A percentile compares a stretch with the other conserved stretches of the same genome.
Evolutionary conservation across 2,888 invertebrate genomes (phyloP).

Genomic region (Ligdia adustata): DNA sequence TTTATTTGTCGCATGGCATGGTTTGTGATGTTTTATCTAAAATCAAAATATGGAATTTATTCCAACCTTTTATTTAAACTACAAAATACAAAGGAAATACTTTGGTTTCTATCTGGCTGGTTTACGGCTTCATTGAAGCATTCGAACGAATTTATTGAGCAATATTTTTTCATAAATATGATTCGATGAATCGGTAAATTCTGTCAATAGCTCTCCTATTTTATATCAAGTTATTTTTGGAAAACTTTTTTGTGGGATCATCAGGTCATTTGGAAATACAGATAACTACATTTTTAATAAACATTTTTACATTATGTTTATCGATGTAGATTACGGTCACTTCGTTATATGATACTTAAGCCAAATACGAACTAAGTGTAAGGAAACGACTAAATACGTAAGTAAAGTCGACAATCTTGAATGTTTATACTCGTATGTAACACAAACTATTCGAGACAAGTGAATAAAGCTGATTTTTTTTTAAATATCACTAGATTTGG

Average conservation of each 20-base stretch:
- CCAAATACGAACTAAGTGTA: slow-evolving; percentile 1
- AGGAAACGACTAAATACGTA: not conserved
- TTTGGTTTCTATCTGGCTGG: slow-evolving; percentile 9
- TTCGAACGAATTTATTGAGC: slow-evolving; percentile 13
- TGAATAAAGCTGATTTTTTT: slow-evolving; percentile 12
- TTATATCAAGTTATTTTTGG: not conserved
- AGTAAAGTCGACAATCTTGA: slow-evolving; percentile 13
- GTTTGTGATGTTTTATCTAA: not conserved
- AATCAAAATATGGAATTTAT: slow-evolving; percentile 14
- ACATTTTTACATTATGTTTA: too few relatives aligned
- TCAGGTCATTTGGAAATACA: too few relatives aligned
- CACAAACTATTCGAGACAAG: slow-evolving; percentile 5
- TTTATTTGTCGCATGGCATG: not conserved
- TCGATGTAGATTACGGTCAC: too few relatives aligned
- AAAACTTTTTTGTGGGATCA: not conserved
- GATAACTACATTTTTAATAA: too few relatives aligned
- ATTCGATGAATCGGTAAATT: slow-evolving; percentile 7
- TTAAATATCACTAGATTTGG: too few relatives aligned
- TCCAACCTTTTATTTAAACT: slow-evolving; percentile 10
- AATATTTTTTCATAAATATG: slow-evolving; percentile 13
- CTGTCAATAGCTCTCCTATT: slow-evolving; percentile 4
- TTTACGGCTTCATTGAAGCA: slow-evolving; percentile 18
- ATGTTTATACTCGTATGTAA: slow-evolving; percentile 13
- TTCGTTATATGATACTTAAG: not conserved
- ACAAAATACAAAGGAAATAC: slow-evolving; percentile 14